phyloP scores from a whole-genome alignment of 2,113 vertebrate species.

The Helogale parvula region DNA sequence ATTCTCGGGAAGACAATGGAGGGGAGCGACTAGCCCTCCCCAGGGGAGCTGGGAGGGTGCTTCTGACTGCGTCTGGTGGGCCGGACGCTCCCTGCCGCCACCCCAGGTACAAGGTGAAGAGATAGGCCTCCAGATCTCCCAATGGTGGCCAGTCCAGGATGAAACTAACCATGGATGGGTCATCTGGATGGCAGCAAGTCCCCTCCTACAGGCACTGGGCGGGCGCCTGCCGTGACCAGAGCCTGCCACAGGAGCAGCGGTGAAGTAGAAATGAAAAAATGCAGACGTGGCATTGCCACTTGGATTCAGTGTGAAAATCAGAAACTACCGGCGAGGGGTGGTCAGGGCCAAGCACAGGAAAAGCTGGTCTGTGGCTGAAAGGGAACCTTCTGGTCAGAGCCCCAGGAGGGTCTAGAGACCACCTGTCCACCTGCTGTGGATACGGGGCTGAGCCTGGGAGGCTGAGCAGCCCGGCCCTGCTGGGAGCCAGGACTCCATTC shows the following conservation, averaged over 20 bases:
- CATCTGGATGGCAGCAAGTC: neutral
- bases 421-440: fast-evolving
- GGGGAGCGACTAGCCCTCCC: neutral
- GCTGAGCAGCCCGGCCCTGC: neutral
- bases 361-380: neutral
- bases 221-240: neutral
- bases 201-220: neutral
- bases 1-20: fast-evolving
- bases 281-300: neutral
- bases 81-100: fast-evolving
- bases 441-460: neutral
- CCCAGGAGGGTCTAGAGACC: too few species aligned
- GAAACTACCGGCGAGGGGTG: fast-evolving
- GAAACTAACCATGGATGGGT: neutral
- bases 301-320: neutral
- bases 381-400: neutral
- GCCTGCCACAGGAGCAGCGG: neutral
- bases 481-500: neutral
- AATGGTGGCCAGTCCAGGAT: neutral
- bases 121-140: neutral
- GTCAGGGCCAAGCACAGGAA: neutral
- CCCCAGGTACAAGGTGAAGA: too few species aligned
- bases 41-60: neutral
- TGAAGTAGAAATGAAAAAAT: fast-evolving
- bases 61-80: neutral